Base-by-base conservation (phyloP, 2,113 vertebrate species). In the Thalassoma bifasciatum region DNA sequence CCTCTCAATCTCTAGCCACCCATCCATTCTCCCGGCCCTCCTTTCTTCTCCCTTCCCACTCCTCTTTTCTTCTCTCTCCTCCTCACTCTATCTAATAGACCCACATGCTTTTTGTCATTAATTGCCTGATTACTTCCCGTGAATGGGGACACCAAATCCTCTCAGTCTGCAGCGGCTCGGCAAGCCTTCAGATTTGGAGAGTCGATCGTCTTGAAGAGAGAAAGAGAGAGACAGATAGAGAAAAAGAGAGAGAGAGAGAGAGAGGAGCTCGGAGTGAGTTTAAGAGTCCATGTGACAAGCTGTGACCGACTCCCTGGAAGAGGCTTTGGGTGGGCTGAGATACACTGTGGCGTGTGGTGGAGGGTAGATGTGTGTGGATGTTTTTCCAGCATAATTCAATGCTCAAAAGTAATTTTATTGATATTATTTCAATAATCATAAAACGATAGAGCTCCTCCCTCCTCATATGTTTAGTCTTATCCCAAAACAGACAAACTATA, bases 91-190 rank as follows among this genome's bases (percentile, higher is more conserved):
- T 93, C 93, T 91, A 92, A 92, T 90, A 88, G 83, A 89, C 85
- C 79, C 88, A 88, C 79, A 82, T 82, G 88, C 81, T 88, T 92
- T 91, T 90, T 87, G 90, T 93, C 90, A 93, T 94, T 94, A 94
- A 93, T 93, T 93, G 92, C 92, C 88, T 90, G 93, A 93, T 92
- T 91, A 91, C 88, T 80, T 85, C 70, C 71, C 70, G 57, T 93
- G 92, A 94, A 93, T 92, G 88, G 89, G 77, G 84, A 91, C 88
- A 84, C 83, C 89, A 93, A 93, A 93, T 93, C 93, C 91, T 82
- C 86, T 90, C 88, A 86, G 89, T 90, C 86, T 77, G 47, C 68
- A 64, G 73, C 52, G 49, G 61, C 86, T 88, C 62, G 66, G 67
- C 69, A 16, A 82, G 81, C 89, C 73, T 86, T 91, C 87, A 89